Evolutionary conservation across 2,797 vertebrate species (phyloP).

Genomic region (Enteromius anoplus): DNA sequence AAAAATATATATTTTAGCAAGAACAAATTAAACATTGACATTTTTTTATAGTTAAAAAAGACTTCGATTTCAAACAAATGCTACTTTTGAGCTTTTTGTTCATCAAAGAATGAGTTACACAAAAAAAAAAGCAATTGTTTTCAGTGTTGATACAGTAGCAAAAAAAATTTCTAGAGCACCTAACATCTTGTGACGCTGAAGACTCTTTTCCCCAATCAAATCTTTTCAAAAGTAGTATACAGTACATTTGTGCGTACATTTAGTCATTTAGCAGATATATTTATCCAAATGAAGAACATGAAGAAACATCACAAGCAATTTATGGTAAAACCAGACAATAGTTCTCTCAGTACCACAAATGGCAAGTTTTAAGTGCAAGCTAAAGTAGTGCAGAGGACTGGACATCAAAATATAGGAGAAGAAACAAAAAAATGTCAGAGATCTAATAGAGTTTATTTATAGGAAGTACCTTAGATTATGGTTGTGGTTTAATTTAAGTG

Average conservation of each 20-base stretch:
- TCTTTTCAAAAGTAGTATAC: neutral
- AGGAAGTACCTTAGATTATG: constrained; percentile 9
- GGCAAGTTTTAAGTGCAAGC: constrained; percentile 9
- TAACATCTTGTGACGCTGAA: neutral
- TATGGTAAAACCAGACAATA: neutral
- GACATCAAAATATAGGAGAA: neutral
- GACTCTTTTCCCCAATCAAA: neutral
- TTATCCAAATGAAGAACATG: neutral
- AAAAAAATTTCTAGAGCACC: neutral
- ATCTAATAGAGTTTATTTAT: neutral
- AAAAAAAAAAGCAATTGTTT: neutral
- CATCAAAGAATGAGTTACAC: neutral
- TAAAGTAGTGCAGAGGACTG: neutral
- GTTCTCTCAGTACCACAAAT: neutral
- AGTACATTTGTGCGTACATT: neutral
- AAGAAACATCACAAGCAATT: neutral
- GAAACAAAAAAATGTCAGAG: neutral
- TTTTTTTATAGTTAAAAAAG: neutral
- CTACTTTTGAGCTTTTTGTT: neutral
- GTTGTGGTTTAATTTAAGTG: neutral
- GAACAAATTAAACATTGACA: neutral
- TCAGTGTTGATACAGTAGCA: neutral
- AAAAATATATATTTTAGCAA: neutral
- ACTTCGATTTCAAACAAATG: neutral
- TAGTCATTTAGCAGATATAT: neutral